Evolutionary conservation across 92 coral and sea anemone species (phyloP), one percentile per base, ranked within the genome.

Genomic region (Chrysogorgia sp.): DNA sequence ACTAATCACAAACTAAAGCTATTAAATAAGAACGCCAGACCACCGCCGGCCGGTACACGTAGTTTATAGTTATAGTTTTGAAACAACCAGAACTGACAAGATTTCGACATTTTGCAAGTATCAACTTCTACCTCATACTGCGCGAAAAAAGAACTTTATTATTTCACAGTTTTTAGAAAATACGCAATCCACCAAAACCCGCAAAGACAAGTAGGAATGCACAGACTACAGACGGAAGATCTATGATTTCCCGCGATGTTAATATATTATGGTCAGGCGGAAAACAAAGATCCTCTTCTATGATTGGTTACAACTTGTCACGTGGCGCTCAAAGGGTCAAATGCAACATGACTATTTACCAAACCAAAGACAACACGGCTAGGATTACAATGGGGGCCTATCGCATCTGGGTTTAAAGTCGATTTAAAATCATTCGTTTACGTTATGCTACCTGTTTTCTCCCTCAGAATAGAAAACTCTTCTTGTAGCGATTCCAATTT

Each of bases 401-500:
- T 15, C n/a, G 53, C 15, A 47, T 6, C 15, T 6, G 12, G 10
- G 53, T 47, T 15, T 15, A 47, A 47, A 47, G 53, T 47, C 53
- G 10, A 6, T 15, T 47, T 47, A 47, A 47, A 57, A 57, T 31
- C 29, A 3, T 31, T 3, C 17, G 9, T 3, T 10, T 7, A 57
- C 30, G 30, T 23, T 8, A 14, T 23, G 23, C 63, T 37, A 91
- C 98, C 86, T 91, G 97, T 79, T 94, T n/a, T 91, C 82, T 94
- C 92, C 78, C 98, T 94, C 8, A 94, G 84, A 14, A 61, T 89
- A 40, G 97, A 87, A 20, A 94, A 85, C 40, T 91, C 90, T 10
- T 75, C 96, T 61, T 91, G 96, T 34, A 94, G 92, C 45, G 85
- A 79, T 50, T 89, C 93, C 3, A 94, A 86, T 77, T 90, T 91